Base-by-base conservation (phyloP, 2,888 invertebrate species). In the Drepana falcataria region DNA sequence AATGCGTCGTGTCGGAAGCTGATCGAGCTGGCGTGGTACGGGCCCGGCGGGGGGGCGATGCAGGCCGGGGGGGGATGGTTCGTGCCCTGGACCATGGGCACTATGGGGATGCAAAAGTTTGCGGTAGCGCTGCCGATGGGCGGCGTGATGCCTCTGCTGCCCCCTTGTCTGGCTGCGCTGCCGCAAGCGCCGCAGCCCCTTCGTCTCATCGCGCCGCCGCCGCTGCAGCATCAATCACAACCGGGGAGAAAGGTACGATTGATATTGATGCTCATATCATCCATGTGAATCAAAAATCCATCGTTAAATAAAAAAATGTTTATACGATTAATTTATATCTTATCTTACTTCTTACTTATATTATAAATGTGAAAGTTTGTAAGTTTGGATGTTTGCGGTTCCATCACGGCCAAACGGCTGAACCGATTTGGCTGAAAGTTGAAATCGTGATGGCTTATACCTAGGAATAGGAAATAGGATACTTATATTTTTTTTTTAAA, bases 21-120 rank as follows among this genome's bases (percentile, higher is more conserved):
- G 81, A 84, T 84, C 86, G 84, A 73, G 80, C 89, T 91, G 90
- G 91, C 90, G 87, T 91, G 91, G 91, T 90, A 89, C 90, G 87
- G 90, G 72, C 75, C 77, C 68, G 79, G 80, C 51, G 83, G 82
- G 70, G 88, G 87, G 73, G 87, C 84, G 72, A 88, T 87, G 86
- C 87, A 87, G 85, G 87, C 86, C 68, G 88, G 87, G 61, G 89
- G 87, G 57, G 90, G 90, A 51, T 89, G 90, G 77, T 89, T 89
- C 77, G 79, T 89, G 69, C 85, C 89, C 60, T 89, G 88, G 75
- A 88, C 88, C 71, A 87, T 90, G 89, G 89, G 88, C 75, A 88
- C 88, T 71, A 87, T 90, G 89, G 89, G 90, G 63, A 63, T 91
- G 81, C 89, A 90, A 66, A 90, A 91, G 77, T 91, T 90, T 67